Base-by-base conservation (phyloP, 2,113 vertebrate species). In the Psephotus haematonotus region DNA sequence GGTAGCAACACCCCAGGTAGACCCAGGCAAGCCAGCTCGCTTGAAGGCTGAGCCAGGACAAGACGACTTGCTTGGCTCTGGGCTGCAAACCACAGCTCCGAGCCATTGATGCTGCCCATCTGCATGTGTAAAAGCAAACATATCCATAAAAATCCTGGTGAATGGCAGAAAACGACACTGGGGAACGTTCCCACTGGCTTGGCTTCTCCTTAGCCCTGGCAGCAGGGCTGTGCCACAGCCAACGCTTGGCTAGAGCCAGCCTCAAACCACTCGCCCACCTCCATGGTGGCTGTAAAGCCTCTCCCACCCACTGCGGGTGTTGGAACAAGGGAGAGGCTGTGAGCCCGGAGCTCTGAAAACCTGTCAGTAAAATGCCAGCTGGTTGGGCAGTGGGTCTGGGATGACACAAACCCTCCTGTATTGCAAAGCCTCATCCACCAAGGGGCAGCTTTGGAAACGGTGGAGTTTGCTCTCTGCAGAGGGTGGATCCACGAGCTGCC, bases 291-390 rank as follows among this genome's bases (percentile, higher is more conserved):
- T 92, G 47, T 65, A 78, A 83, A 79, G 68, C 84, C 53, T 65
- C 76, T 92, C 83, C 93, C 96, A 95, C 78, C 95, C 94, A 65
- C 23, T 24, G 57, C 24, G 14, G 19, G 1, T 50, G 44, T 19
- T 24, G 70, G 93, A 82, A 96, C 94, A 96, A 96, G 79, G 82
- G 68, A 81, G 59, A 75, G 60, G 88, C 72, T 95, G 92, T 91
- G 28, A 6, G 9, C 24, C 68, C 46, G 67, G 59, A 90, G 72
- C 81, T 44, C 28, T 13, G 85, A 68, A 71, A 95, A 78, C 31
- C 16, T 47, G 2, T 35, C 7, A 17, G 31, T 9, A 31, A 88
- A 94, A 64, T 3, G n/a, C 59, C 88, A 47, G 57, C 17, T 0
- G 11, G 78, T 50, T 11, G 75, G 79, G 25, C 59, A 65, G 31